Base-by-base conservation (phyloP, 2,797 vertebrate species). In the Echeneis naucrates region DNA sequence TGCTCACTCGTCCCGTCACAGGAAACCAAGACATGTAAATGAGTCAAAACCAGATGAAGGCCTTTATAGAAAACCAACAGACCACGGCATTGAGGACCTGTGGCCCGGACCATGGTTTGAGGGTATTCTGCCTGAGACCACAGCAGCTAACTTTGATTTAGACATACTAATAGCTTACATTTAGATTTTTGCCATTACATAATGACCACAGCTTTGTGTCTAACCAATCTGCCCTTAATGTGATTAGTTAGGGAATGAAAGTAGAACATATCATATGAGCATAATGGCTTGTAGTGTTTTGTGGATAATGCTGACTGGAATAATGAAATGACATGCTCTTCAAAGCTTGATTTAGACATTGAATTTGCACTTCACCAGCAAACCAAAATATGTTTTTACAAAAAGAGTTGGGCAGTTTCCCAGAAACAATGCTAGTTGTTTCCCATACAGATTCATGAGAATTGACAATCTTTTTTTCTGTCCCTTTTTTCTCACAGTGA, bases 401-500 rank as follows among this genome's bases (percentile, higher is more conserved):
- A 37, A 81, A 72, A 84, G 47, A 83, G 59, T 2, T n/a, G 68
- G 72, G 64, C 69, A 65, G 68, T 24, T 92, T 92, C 88, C 88
- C 92, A 92, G 81, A 90, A 90, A 91, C 84, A 82, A 87, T 80
- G 26, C 40, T 61, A 0, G 71, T 60, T 57, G 58, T 89, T 95
- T 94, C 94, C 93, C 93, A 95, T 86, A 83, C 77, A 78, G 77
- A 90, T 89, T 88, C 93, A 92, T 94, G 94, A 94, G 94, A 95
- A 95, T 90, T 90, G 62, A 80, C 66, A 68, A 51, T 66, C 7
- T 75, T 73, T 83, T 67, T 79, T 85, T 48, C 70, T 73, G 33
- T 57, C 55, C 68, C 42, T 67, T 68, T 84, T 92, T 93, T 93
- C 93, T 93, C 94, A 91, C 92, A 94, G 86, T 87, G 75, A 66